phyloP scores from a whole-genome alignment of 2,797 vertebrate species.

The Falco berigora region DNA sequence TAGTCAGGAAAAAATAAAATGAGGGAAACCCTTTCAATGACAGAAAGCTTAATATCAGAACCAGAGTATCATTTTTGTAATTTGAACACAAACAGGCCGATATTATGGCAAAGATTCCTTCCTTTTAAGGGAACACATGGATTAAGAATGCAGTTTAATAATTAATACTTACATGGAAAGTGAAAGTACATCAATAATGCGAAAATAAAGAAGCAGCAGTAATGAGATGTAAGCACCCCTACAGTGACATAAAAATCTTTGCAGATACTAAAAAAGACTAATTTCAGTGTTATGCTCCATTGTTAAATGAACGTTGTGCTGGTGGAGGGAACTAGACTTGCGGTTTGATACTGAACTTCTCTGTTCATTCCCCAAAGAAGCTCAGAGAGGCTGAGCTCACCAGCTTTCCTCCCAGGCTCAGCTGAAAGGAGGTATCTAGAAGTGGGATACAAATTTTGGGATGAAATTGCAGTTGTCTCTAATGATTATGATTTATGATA shows the following conservation, averaged over 20 bases:
- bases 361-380: not conserved
- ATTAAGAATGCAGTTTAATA: not conserved
- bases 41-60: not conserved
- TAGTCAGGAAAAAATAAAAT: not conserved
- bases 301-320: not conserved
- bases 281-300: not conserved
- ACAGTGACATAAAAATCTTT: not conserved
- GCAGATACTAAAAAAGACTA: not conserved
- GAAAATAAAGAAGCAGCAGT: not conserved
- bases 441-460: not conserved
- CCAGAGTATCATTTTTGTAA: not conserved
- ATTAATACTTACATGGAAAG: not conserved
- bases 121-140: not conserved
- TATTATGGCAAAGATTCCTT: not conserved
- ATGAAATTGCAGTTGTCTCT: not conserved
- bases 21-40: not conserved
- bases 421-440: not conserved
- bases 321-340: not conserved
- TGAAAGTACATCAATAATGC: not conserved
- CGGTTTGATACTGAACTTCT: not conserved
- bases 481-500: not conserved
- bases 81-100: not conserved
- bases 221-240: not conserved
- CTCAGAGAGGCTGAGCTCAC: not conserved
- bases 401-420: not conserved